Evolutionary conservation across 2,888 invertebrate species (phyloP).

Genomic region (Nezara viridula): DNA sequence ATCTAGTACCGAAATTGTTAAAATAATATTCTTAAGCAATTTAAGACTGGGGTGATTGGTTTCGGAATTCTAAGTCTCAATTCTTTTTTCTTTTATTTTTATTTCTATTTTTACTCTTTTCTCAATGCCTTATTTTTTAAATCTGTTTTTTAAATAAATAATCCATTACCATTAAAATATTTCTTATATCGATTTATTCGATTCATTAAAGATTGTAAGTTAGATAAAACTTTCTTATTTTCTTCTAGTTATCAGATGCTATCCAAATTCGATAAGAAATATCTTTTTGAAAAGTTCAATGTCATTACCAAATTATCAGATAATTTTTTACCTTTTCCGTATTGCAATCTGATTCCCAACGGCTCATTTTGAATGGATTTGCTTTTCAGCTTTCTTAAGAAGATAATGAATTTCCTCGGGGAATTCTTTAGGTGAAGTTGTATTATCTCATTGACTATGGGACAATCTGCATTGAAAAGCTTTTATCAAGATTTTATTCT

Average conservation of each 20-base stretch:
- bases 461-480: background rate
- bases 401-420: background rate
- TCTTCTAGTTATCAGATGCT: background rate
- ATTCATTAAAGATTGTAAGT: background rate
- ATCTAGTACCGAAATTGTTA: no score
- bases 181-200: background rate
- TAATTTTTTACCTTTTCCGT: background rate
- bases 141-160: background rate
- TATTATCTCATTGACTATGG: background rate
- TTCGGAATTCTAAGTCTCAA: no score
- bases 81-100: no score
- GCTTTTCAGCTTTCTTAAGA: background rate
- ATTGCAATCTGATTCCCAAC: background rate
- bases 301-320: background rate
- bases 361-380: background rate
- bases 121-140: no score
- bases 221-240: background rate
- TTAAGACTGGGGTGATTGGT: no score
- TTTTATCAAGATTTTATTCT: background rate
- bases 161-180: background rate
- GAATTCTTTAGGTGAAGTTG: background rate
- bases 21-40: no score
- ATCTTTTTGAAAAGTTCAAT: background rate
- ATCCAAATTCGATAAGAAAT: slow-evolving; percentile 16
- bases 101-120: no score